Evolutionary conservation across 2,888 invertebrate species (phyloP).

Genomic region (Caenorhabditis japonica): DNA sequence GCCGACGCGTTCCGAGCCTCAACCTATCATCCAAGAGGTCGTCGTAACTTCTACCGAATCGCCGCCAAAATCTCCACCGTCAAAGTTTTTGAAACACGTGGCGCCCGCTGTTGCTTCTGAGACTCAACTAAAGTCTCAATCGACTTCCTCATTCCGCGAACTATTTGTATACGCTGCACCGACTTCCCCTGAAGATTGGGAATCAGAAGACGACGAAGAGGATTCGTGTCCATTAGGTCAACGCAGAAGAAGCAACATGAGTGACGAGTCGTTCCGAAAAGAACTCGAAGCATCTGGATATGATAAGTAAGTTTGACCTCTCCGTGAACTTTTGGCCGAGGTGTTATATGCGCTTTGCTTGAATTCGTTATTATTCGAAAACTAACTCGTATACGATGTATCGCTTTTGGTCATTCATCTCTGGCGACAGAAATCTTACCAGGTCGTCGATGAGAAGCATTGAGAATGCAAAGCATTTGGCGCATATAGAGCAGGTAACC

Average conservation of each 20-base stretch:
- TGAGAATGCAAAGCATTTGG: slow-evolving; percentile 18
- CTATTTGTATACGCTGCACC: slow-evolving; percentile 30
- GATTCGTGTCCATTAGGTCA: too few relatives aligned
- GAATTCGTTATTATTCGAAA: not conserved
- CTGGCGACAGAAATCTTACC: slow-evolving; percentile 16
- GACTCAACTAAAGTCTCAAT: slow-evolving; percentile 8
- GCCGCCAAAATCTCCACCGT: not conserved
- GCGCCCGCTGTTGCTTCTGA: slow-evolving; percentile 21
- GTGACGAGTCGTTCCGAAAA: slow-evolving; percentile 49
- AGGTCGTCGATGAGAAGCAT: slow-evolving; percentile 18
- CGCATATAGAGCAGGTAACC: slow-evolving; percentile 20
- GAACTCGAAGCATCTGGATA: slow-evolving; percentile 55
- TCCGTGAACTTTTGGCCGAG: not conserved
- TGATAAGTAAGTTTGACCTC: slow-evolving; percentile 54
- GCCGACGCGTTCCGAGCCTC: slow-evolving; percentile 1
- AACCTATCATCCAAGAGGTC: not conserved
- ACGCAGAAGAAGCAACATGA: slow-evolving; percentile 38
- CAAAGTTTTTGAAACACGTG: slow-evolving; percentile 19
- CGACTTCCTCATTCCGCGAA: slow-evolving; percentile 47
- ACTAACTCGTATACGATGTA: slow-evolving; percentile 31
- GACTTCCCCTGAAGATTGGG: slow-evolving; percentile 22
- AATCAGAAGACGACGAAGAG: slow-evolving; percentile 34
- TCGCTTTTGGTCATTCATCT: slow-evolving; percentile 40
- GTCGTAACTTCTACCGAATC: slow-evolving; percentile 8
- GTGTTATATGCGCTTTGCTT: not conserved